A percentile compares a stretch with the other conserved stretches of the same genome.
phyloP scores from a whole-genome alignment of 2,797 vertebrate genomes.

The Lindbergichthys nudifrons region DNA sequence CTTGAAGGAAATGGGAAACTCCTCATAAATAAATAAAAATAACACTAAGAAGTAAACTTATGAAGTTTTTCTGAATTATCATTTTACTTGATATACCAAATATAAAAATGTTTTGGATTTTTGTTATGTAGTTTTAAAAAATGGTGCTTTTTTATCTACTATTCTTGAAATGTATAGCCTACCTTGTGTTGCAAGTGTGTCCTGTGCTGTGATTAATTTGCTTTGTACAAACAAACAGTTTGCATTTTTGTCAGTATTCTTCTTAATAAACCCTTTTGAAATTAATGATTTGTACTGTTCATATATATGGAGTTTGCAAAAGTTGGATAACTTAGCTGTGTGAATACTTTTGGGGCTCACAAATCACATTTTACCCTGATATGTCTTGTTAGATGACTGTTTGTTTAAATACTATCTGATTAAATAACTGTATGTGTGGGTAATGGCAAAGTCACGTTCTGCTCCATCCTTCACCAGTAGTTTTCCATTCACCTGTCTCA shows the following conservation, averaged over 20 bases:
- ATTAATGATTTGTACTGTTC: conserved; percentile 14
- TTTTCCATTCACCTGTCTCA: too few relatives aligned
- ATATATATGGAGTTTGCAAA: neutral
- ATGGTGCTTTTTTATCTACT: conserved; percentile 82
- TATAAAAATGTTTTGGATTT: conserved; percentile 65
- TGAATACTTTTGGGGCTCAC: neutral
- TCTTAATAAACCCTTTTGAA: conserved; percentile 77
- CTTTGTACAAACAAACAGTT: conserved; percentile 73
- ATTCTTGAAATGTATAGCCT: conserved; percentile 77
- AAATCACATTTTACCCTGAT: neutral
- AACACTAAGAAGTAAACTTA: conserved; percentile 47
- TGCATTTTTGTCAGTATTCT: conserved; percentile 75
- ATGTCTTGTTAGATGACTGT: neutral
- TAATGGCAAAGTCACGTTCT: too few relatives aligned
- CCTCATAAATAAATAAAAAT: conserved; percentile 34
- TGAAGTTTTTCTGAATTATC: conserved; percentile 66
- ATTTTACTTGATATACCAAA: conserved; percentile 77
- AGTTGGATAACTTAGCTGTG: rapidly evolving
- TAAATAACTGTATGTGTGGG: neutral
- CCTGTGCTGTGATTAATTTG: conserved; percentile 71
- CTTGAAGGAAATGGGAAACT: conserved; percentile 63
- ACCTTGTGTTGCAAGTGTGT: conserved; percentile 68
- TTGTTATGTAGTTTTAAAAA: conserved; percentile 72
- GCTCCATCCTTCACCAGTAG: too few relatives aligned
- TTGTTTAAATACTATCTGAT: neutral